These are phyloP conservation scores for Guaruba guarouba DNA, from an alignment of 2,113 vertebrate genomes.

Conservation along the genomic window DNA sequence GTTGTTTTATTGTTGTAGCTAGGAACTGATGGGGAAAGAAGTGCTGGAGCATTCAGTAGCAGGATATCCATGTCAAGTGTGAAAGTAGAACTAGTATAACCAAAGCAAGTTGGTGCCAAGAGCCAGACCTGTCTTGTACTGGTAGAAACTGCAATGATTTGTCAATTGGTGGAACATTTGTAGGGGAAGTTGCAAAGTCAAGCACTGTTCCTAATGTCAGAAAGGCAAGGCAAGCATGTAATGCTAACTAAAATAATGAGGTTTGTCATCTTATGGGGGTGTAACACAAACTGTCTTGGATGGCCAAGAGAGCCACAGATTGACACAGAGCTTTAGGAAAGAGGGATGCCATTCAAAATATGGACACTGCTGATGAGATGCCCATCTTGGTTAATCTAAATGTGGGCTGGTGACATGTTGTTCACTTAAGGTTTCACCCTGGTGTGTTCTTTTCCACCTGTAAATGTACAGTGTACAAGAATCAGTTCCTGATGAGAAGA, in stretches of 20 bases:
- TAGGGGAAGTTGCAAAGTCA: background rate
- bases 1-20: slow-evolving; percentile 44
- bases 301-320: background rate
- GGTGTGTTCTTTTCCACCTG: background rate
- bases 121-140: background rate
- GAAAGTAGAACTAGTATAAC: background rate
- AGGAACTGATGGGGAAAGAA: background rate
- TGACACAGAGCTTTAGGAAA: background rate
- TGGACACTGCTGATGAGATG: background rate
- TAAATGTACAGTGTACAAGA: background rate
- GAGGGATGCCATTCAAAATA: background rate
- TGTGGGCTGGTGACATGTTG: background rate
- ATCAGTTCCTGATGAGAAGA: background rate
- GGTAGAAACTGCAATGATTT: background rate
- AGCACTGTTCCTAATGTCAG: background rate
- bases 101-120: background rate
- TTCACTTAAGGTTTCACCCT: background rate
- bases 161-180: background rate
- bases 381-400: background rate
- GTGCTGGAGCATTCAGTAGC: background rate
- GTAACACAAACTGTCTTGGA: background rate
- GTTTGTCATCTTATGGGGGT: background rate
- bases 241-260: background rate
- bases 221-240: background rate
- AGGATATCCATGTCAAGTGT: background rate